Evolutionary conservation across 2,113 vertebrate genomes (phyloP).

Genomic region (Poeciliopsis retropinna): DNA sequence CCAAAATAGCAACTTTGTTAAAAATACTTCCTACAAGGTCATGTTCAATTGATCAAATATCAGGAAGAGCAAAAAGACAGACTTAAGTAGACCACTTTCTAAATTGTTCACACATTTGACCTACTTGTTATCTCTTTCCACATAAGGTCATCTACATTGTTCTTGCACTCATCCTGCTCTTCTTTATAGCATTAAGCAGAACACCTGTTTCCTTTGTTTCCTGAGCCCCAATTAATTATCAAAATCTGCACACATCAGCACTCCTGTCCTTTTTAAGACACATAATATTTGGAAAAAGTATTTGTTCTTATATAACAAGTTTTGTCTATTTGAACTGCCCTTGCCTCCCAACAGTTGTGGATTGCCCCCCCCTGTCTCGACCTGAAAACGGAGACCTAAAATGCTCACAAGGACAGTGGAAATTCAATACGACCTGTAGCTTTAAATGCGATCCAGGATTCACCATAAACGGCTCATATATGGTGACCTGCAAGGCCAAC

Average conservation of each 20-base stretch:
- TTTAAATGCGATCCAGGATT: constrained; percentile 60
- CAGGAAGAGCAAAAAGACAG: background rate
- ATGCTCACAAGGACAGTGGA: constrained; percentile 43
- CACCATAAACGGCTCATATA: constrained; percentile 28
- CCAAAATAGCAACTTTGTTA: background rate
- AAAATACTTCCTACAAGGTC: background rate
- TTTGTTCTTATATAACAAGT: background rate
- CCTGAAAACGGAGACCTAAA: constrained; percentile 41
- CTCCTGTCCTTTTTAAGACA: background rate
- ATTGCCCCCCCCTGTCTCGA: constrained; percentile 43
- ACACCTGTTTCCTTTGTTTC: constrained; percentile 62
- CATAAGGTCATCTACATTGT: background rate
- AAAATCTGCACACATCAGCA: constrained; percentile 20
- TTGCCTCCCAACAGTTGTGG: constrained; percentile 36
- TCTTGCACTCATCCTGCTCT: background rate
- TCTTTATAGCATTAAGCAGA: background rate
- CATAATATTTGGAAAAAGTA: background rate
- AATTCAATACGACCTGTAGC: constrained; percentile 57
- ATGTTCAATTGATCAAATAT: background rate
- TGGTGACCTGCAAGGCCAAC: constrained; percentile 39
- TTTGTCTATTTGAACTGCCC: constrained; percentile 3
- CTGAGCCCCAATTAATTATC: constrained; percentile 1
- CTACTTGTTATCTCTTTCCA: background rate
- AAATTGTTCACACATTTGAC: background rate
- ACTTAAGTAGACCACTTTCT: background rate